Evolutionary conservation across 1,140 invertebrate species (phyloP), one percentile per base, ranked within the genome.

Genomic region (Bombus sibiricus): DNA sequence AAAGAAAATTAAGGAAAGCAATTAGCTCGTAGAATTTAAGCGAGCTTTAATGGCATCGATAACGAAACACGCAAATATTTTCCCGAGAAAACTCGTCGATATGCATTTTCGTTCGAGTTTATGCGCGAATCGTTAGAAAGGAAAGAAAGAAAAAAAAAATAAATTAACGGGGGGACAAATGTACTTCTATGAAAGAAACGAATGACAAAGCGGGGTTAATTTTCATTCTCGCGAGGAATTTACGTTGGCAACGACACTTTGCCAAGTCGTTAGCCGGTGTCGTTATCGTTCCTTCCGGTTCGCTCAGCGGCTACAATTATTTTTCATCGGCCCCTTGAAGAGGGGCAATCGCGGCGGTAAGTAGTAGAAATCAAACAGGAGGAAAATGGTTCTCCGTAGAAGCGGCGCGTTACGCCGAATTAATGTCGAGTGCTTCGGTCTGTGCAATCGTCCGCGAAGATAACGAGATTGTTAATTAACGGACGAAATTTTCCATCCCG

Each of bases 391-490:
- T 10, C 28, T 57, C 62, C 74, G 34, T 78, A 66, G 47, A 73
- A 69, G 64, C 47, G 18, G 13, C 62, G 53, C 83, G 78, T 88
- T 85, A 83, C 59, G 37, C 72, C 22, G 71, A 82, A 89, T 79
- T 86, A 86, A 89, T 86, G 75, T 85, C 78, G 69, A 74, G 64
- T 3, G 64, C 74, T 83, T 78, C 41, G 53, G 71, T 57, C 53
- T 41, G 66, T 18, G 79, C 88, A 86, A 89, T 89, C 80, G 62
- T 28, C 71, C 76, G 76, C 69, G 80, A 89, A 89, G 80, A 89
- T 89, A 89, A 89, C 80, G 84, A 89, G 84, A 89, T 83, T 57
- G 88, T 89, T 89, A 89, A 89, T 89, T 89, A 89, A 77, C 74
- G 80, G 69, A 74, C 53, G 64, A 62, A 75, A 71, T 86, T 76